Percentiles rank a stretch among this genome's conserved stretches.
phyloP scores from a whole-genome alignment of 1,140 invertebrate species.

The Lepidurus apus region DNA sequence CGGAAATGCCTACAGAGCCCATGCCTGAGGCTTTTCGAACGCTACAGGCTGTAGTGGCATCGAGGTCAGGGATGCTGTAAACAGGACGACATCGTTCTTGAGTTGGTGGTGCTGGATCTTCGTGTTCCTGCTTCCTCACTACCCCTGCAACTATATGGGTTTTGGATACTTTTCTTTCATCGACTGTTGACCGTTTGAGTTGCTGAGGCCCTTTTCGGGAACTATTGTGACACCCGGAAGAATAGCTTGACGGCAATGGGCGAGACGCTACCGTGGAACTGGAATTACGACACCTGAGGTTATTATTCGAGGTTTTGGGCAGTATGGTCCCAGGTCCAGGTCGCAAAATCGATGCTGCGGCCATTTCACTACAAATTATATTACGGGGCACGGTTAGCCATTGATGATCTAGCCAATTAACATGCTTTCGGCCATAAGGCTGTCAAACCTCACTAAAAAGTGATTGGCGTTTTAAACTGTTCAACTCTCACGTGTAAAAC shows the following conservation, averaged over 20 bases:
- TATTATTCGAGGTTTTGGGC: slow-evolving; percentile 1
- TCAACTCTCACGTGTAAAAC: neutral
- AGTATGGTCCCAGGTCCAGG: neutral
- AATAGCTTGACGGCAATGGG: neutral
- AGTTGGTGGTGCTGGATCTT: neutral
- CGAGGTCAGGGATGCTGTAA: slow-evolving; percentile 20
- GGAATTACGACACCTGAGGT: neutral
- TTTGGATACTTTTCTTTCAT: neutral
- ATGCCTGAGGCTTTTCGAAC: neutral
- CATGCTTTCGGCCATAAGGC: too few species aligned
- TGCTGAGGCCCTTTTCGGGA: neutral
- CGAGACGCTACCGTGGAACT: neutral
- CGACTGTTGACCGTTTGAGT: neutral
- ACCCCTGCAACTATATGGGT: neutral
- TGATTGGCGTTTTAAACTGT: too few species aligned
- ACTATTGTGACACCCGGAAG: neutral
- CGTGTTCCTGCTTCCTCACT: neutral
- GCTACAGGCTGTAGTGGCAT: neutral
- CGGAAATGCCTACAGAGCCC: slow-evolving; percentile 11
- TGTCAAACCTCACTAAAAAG: too few species aligned
- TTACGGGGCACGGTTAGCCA: neutral
- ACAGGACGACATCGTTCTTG: neutral
- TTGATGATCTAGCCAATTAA: neutral
- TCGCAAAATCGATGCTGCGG: neutral
- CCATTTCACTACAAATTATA: neutral